Percentiles rank a stretch among this genome's conserved stretches.
These are phyloP conservation scores for Melikaiella ostensackeni DNA, from an alignment of 2,888 invertebrate species.

Conservation along the genomic window DNA sequence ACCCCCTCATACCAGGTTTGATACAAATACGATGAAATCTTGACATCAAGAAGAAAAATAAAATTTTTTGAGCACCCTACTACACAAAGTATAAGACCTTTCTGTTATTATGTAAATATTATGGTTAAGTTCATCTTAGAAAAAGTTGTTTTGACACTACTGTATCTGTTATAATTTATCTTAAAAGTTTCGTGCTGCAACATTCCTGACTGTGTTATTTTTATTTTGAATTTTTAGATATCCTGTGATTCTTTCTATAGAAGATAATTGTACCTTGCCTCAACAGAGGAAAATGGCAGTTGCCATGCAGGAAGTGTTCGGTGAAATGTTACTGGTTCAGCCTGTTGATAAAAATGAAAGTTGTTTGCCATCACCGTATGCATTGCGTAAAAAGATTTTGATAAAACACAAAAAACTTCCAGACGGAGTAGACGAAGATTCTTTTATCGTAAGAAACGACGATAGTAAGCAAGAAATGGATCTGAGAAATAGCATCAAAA, in stretches of 20 bases:
- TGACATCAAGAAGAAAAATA: no score
- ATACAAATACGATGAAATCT: no score
- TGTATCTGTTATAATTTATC: no score
- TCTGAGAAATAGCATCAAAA: constrained; percentile 90
- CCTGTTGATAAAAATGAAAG: constrained; percentile 89
- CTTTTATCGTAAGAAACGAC: constrained; percentile 81
- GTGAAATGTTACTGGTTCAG: constrained; percentile 89
- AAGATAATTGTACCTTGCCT: constrained; percentile 93
- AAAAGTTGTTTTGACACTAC: no score
- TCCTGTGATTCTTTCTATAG: constrained; percentile 93
- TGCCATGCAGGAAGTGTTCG: constrained; percentile 90
- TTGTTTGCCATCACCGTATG: constrained; percentile 89
- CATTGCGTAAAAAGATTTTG: constrained; percentile 87
- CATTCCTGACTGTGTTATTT: background rate
- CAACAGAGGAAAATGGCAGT: constrained; percentile 95
- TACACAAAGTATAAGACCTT: no score
- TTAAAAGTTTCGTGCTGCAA: no score
- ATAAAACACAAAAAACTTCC: constrained; percentile 96
- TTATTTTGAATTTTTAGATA: constrained; percentile 77
- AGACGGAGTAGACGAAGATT: constrained; percentile 89
- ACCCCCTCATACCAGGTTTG: no score
- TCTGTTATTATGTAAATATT: no score
- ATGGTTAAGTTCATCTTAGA: no score
- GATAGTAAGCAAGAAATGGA: constrained; percentile 85
- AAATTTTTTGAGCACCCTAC: no score